Evolutionary conservation across 2,888 invertebrate genomes (phyloP).

Genomic region (Sesia bembeciformis): DNA sequence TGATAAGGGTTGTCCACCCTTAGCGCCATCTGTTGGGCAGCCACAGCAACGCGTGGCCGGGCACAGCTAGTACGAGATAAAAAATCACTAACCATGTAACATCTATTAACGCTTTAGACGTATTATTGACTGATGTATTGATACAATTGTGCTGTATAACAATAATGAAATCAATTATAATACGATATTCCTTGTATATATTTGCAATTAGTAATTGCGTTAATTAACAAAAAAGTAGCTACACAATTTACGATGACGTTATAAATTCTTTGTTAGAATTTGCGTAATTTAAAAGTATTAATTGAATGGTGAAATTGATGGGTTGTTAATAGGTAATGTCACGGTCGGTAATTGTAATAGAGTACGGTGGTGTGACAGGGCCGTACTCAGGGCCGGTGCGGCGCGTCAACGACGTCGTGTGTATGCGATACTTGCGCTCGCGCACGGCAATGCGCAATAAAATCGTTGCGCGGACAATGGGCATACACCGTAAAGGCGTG

Average conservation of each 20-base stretch:
- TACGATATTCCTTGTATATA: not conserved
- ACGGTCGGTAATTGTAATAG: conserved; percentile 21
- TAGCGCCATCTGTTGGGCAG: too few species aligned
- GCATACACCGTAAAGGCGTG: conserved; percentile 8
- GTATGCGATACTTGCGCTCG: conserved; percentile 42
- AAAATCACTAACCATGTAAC: too few species aligned
- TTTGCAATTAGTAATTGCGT: not conserved
- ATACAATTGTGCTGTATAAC: not conserved
- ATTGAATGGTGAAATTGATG: not conserved
- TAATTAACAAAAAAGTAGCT: not conserved
- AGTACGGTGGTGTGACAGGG: conserved; percentile 12
- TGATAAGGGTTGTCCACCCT: too few species aligned
- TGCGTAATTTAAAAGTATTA: too few species aligned
- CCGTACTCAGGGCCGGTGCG: conserved; percentile 10
- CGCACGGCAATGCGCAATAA: conserved; percentile 52
- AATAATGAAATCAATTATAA: not conserved
- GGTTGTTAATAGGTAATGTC: conserved; percentile 18
- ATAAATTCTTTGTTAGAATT: too few species aligned
- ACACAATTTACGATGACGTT: too few species aligned
- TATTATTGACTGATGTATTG: not conserved
- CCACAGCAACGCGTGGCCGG: too few species aligned
- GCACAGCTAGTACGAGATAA: too few species aligned
- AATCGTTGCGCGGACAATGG: conserved; percentile 11
- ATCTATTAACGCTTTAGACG: too few species aligned
- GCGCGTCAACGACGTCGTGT: conserved; percentile 45